A percentile compares a stretch with the other conserved stretches of the same genome.
phyloP scores from a whole-genome alignment of 2,113 vertebrate species.

The Eublepharis macularius region DNA sequence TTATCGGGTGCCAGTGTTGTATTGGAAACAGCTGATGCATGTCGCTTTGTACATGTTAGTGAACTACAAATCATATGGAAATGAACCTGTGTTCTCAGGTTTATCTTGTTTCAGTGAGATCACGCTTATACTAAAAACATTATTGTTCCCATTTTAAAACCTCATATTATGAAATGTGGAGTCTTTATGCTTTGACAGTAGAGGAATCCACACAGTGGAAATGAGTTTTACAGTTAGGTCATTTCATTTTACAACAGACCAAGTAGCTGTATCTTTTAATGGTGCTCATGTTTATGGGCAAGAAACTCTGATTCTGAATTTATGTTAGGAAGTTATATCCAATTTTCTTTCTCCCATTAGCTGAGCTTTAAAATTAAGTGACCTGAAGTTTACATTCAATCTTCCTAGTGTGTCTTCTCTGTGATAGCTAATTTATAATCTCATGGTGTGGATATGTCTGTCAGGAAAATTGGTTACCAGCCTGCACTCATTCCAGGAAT shows the following conservation, averaged over 20 bases:
- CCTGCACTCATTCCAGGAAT: conserved; percentile 34
- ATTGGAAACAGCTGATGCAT: neutral
- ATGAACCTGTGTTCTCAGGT: conserved; percentile 23
- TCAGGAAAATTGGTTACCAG: conserved; percentile 55
- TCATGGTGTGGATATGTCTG: conserved; percentile 53
- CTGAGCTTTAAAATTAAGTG: conserved; percentile 64
- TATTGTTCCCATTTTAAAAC: conserved; percentile 48
- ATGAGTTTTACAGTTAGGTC: conserved; percentile 52
- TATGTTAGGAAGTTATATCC: conserved; percentile 51
- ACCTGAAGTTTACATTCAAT: conserved; percentile 59
- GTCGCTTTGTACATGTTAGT: conserved; percentile 29
- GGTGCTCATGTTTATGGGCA: conserved; percentile 54
- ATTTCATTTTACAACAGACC: conserved; percentile 62
- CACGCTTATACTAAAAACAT: conserved; percentile 46
- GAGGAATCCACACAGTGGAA: conserved; percentile 36
- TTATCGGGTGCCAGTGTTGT: neutral
- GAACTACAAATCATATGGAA: conserved; percentile 9
- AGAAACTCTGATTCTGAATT: conserved; percentile 56
- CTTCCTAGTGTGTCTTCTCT: conserved; percentile 61
- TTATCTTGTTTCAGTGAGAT: conserved; percentile 37
- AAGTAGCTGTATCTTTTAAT: conserved; percentile 54
- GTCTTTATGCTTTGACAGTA: conserved; percentile 51
- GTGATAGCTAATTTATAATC: conserved; percentile 64
- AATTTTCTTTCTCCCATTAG: conserved; percentile 50
- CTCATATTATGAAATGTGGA: conserved; percentile 46